Percentiles rank a stretch among this genome's conserved stretches.
Conservation (phyloP, 2,797 vertebrate genomes). For the Carapus acus region DNA sequence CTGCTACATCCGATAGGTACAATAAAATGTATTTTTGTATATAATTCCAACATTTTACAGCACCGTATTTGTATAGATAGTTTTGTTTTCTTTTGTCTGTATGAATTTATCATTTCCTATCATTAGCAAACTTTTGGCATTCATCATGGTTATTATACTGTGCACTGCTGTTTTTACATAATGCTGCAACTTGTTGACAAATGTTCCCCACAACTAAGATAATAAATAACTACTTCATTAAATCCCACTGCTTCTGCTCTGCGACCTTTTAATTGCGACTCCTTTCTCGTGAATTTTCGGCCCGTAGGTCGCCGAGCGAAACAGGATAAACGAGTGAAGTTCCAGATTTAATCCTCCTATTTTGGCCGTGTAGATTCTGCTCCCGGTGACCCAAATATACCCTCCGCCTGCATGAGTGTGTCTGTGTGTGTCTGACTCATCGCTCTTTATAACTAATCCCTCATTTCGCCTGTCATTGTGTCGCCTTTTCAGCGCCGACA, state of each 20-base stretch:
- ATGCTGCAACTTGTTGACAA: neutral
- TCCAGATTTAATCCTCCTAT: slow-evolving; percentile 35
- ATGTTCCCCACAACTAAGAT: too few relatives aligned
- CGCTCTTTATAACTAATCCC: slow-evolving; percentile 55
- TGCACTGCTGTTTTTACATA: neutral
- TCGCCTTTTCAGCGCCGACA: too few relatives aligned
- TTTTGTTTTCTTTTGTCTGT: neutral
- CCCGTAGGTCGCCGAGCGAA: too few relatives aligned
- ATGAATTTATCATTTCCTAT: neutral
- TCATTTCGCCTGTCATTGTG: too few relatives aligned
- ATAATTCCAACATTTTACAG: neutral
- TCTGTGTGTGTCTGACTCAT: slow-evolving; percentile 41
- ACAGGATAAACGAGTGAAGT: too few relatives aligned
- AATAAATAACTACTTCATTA: neutral
- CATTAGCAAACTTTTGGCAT: neutral
- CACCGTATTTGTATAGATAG: neutral
- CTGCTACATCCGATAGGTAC: neutral
- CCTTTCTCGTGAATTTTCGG: too few relatives aligned
- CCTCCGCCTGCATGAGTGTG: slow-evolving; percentile 30
- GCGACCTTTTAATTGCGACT: too few relatives aligned
- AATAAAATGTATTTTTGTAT: too few relatives aligned
- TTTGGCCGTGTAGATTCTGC: slow-evolving; percentile 52
- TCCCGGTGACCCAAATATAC: slow-evolving; percentile 49
- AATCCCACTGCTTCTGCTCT: neutral
- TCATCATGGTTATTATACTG: neutral